phyloP scores from a whole-genome alignment of 1,140 invertebrate genomes.

The Lordiphosa collinella region DNA sequence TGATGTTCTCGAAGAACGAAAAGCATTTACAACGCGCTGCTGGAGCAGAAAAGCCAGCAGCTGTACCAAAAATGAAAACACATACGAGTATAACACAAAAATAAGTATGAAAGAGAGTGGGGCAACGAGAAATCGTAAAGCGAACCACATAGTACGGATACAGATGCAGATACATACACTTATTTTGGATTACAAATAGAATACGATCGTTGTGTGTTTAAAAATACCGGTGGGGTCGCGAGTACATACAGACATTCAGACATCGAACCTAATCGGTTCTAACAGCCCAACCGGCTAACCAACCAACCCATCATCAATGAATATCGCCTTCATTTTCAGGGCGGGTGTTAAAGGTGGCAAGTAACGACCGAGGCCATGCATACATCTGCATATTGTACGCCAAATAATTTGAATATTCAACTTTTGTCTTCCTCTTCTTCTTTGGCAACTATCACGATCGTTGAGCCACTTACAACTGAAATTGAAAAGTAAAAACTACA shows the following conservation, averaged over 20 bases:
- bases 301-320: slow-evolving; percentile 52
- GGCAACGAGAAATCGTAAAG: slow-evolving; percentile 50
- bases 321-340: slow-evolving; percentile 10
- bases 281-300: slow-evolving; percentile 4
- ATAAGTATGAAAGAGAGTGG: slow-evolving; percentile 27
- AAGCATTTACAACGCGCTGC: slow-evolving; percentile 37
- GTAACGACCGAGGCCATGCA: slow-evolving; percentile 18
- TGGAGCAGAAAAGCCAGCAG: slow-evolving; percentile 3
- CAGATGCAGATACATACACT: slow-evolving; percentile 51
- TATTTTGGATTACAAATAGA: slow-evolving; percentile 76
- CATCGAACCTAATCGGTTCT: slow-evolving; percentile 17
- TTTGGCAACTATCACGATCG: neutral
- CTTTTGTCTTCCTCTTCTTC: neutral
- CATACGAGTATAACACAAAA: slow-evolving; percentile 21
- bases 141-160: slow-evolving; percentile 57
- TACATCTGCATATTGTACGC: slow-evolving; percentile 38
- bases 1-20: slow-evolving; percentile 13
- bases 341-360: slow-evolving; percentile 24
- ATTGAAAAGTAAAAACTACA: too few relatives aligned
- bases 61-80: slow-evolving; percentile 42
- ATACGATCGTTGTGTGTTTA: slow-evolving; percentile 70
- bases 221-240: slow-evolving; percentile 61
- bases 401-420: slow-evolving; percentile 6
- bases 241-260: slow-evolving; percentile 26
- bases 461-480: too few relatives aligned